These are phyloP conservation scores for Catharus fuscescens DNA, from an alignment of 2,113 vertebrate genomes.

Conservation along the genomic window DNA sequence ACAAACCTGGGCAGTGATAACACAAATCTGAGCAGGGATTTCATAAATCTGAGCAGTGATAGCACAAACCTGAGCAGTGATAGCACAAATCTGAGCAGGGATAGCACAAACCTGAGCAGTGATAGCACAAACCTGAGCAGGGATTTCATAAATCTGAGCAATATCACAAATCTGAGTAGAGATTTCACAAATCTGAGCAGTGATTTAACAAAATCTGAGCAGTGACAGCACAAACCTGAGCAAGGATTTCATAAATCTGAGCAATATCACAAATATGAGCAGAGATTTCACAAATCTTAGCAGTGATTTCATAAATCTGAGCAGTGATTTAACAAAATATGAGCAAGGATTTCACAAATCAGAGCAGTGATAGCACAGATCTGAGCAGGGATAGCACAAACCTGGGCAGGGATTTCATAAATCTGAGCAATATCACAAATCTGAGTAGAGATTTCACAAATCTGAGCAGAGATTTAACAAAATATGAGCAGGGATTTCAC, in stretches of 20 bases:
- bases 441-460: too few species aligned
- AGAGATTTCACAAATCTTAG: too few species aligned
- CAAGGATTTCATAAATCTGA: background rate
- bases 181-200: too few species aligned
- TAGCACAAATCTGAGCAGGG: background rate
- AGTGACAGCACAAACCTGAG: background rate
- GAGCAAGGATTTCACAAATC: background rate
- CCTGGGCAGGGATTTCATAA: rapidly evolving
- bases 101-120: background rate
- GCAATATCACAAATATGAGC: background rate
- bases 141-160: too few species aligned
- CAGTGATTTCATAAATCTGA: rapidly evolving
- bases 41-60: too few species aligned
- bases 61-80: background rate
- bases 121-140: background rate
- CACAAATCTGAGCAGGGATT: background rate
- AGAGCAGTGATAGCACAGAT: background rate
- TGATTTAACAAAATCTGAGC: background rate
- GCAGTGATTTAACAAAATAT: too few species aligned
- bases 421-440: background rate
- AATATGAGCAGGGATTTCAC: too few species aligned
- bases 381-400: background rate
- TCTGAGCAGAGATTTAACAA: background rate
- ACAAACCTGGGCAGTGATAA: background rate
- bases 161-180: background rate